These are phyloP conservation scores for Vulpes lagopus DNA, from an alignment of 2,113 vertebrate species.

Conservation along the genomic window DNA sequence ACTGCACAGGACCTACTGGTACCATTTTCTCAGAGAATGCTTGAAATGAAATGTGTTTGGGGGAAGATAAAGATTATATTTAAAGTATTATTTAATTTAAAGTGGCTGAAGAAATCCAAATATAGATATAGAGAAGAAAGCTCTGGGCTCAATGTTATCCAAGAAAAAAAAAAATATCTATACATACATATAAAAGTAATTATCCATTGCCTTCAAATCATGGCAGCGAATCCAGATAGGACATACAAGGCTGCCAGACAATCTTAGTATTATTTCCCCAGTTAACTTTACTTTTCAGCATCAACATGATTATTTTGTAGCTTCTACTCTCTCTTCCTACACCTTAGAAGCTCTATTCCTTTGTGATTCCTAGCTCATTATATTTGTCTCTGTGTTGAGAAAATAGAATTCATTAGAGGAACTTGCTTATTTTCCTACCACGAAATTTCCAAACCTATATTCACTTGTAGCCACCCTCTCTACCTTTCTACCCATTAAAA, in stretches of 20 bases:
- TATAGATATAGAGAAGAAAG: not conserved
- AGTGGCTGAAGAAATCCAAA: not conserved
- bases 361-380: not conserved
- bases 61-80: not conserved
- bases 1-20: not conserved
- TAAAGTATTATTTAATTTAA: slow-evolving; percentile 23
- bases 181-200: not conserved
- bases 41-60: not conserved
- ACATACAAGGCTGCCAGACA: not conserved
- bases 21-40: not conserved
- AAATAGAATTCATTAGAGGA: not conserved
- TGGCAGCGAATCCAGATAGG: not conserved
- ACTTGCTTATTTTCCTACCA: not conserved
- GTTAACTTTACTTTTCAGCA: not conserved
- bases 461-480: not conserved
- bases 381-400: not conserved
- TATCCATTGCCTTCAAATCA: not conserved
- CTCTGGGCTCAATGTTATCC: not conserved
- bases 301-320: not conserved
- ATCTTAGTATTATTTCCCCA: not conserved
- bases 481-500: not conserved
- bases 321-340: not conserved
- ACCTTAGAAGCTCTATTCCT: not conserved
- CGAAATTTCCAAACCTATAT: not conserved
- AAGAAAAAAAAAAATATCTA: not conserved